Conservation (phyloP, 2,888 invertebrate species). For the Gandaritis pyraliata region DNA sequence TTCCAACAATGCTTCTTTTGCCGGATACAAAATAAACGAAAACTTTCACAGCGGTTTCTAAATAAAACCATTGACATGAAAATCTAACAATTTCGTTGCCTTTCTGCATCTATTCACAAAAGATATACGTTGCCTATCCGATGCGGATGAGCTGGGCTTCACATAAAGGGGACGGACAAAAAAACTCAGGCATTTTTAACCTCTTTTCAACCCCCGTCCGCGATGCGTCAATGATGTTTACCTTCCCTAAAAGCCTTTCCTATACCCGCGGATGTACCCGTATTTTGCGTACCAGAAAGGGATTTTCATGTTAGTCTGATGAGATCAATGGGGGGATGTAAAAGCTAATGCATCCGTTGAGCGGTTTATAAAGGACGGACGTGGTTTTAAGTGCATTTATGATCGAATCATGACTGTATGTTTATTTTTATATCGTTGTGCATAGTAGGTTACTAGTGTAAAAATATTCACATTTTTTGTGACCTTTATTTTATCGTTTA, state of each 20-base stretch:
- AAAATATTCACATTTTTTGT: too few relatives aligned
- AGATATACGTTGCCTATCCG: conserved; percentile 32
- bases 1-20: too few relatives aligned
- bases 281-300: conserved; percentile 52
- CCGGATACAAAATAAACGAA: too few relatives aligned
- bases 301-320: conserved; percentile 52
- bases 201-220: conserved; percentile 64
- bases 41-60: conserved; percentile 1
- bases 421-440: too few relatives aligned
- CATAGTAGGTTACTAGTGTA: too few relatives aligned
- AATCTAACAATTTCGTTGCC: conserved; percentile 22
- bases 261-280: conserved; percentile 35
- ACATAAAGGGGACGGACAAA: conserved; percentile 62
- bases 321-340: conserved; percentile 52
- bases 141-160: conserved; percentile 45
- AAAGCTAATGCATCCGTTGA: conserved; percentile 35
- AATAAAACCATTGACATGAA: conserved; percentile 11
- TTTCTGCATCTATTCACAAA: conserved; percentile 36
- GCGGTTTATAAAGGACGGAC: conserved; percentile 12
- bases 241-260: conserved; percentile 72
- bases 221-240: conserved; percentile 77
- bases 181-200: conserved; percentile 66
- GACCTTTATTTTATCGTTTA: too few relatives aligned
- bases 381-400: conserved; percentile 5
- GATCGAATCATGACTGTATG: background rate